Evolutionary conservation across 2,113 vertebrate species (phyloP), one percentile per base, ranked within the genome.

Genomic region (Myotis yumanensis): DNA sequence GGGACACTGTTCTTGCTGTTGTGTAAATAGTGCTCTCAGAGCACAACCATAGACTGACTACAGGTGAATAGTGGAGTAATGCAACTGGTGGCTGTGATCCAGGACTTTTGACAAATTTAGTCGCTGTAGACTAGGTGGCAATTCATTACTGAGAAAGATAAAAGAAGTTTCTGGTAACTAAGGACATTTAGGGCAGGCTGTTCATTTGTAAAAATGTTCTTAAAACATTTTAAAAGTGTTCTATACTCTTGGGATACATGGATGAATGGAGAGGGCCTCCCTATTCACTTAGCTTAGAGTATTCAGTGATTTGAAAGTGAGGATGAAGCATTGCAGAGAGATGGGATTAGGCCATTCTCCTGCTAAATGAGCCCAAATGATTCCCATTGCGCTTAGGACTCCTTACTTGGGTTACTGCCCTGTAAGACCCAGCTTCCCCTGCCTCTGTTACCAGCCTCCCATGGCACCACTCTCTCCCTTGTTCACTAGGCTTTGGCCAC

Each of bases 181-280:
- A 92, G 90, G 83, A 40, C 86, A 73, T 88, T 89, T 91, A 76
- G 68, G 62, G 46, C 66, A 91, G 64, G 71, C 59, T 92, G 79
- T 92, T 94, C 90, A 81, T 91, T 96, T 92, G 72, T 92, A 69
- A 90, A 96, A 91, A 40, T 51, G n/a, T 95, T 92, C 92, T 96
- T 93, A 93, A 93, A 80, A 64, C 40, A 82, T 86, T 90, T 72
- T 54, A 87, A 94, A 95, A 92, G 54, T 68, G 72, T 62, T 93
- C 71, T 71, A 52, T 14, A 18, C 88, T 95, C 92, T 79, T 32
- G 48, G 80, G 84, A 68, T 91, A 66, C 11, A 25, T 30, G 83
- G 86, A 79, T 92, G 90, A 93, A 72, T 68, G 69, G 72, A 86
- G 73, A n/a, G 84, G 32, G 90, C 68, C 62, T 82, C 83, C 72